phyloP scores from a whole-genome alignment of 2,113 vertebrate species.

The Ranitomeya imitator region DNA sequence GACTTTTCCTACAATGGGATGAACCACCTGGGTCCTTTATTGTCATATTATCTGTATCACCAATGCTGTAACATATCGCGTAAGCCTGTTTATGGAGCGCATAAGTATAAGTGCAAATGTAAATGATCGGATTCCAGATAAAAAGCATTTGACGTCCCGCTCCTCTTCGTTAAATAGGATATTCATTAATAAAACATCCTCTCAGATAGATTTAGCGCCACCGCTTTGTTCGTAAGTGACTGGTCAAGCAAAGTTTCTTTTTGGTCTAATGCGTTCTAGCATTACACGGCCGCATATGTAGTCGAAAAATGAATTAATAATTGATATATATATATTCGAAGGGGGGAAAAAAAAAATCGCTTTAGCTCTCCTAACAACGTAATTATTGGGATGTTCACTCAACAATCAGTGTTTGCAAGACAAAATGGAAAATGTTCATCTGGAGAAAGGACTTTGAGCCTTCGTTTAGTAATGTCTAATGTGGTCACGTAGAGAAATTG shows the following conservation, averaged over 20 bases:
- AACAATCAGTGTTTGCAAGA: slow-evolving; percentile 91
- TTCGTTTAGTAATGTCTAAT: slow-evolving; percentile 94
- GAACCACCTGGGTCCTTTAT: slow-evolving; percentile 91
- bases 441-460: slow-evolving; percentile 89
- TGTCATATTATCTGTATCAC: slow-evolving; percentile 60
- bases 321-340: slow-evolving; percentile 63
- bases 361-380: slow-evolving; percentile 69
- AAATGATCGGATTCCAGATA: background rate
- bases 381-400: slow-evolving; percentile 82
- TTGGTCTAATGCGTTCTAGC: slow-evolving; percentile 35
- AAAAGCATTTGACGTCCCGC: slow-evolving; percentile 1
- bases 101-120: background rate
- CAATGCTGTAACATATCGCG: slow-evolving; percentile 12
- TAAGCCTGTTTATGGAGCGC: slow-evolving; percentile 3
- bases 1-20: slow-evolving; percentile 85
- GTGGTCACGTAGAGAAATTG: slow-evolving; percentile 99
- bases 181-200: slow-evolving; percentile 80
- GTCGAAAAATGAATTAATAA: slow-evolving; percentile 57
- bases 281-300: slow-evolving; percentile 43
- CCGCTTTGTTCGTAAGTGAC: slow-evolving; percentile 72
- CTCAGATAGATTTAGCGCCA: slow-evolving; percentile 72
- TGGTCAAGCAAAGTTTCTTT: slow-evolving; percentile 73
- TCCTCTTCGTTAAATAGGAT: slow-evolving; percentile 71
- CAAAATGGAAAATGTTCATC: slow-evolving; percentile 93
- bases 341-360: slow-evolving; percentile 59